Evolutionary conservation across 2,113 vertebrate species (phyloP).

Genomic region (Pelusios castaneus): DNA sequence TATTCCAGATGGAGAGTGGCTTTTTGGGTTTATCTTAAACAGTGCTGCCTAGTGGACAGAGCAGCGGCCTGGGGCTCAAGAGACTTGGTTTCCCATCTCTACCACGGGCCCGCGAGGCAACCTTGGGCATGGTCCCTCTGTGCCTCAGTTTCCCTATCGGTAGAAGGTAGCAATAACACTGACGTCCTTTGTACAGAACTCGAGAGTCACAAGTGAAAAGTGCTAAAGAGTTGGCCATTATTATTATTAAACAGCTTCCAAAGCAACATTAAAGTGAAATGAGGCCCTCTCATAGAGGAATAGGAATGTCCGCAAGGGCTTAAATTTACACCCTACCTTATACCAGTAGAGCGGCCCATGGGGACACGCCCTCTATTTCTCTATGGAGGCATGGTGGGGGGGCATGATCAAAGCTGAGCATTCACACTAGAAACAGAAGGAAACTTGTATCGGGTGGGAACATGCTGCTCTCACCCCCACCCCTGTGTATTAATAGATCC

Average conservation of each 20-base stretch:
- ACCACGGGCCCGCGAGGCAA: not conserved
- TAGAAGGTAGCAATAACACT: not conserved
- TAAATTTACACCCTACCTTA: not conserved
- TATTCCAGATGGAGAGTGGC: not conserved
- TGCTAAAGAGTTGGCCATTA: not conserved
- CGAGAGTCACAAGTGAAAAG: not conserved
- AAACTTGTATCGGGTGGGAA: not conserved
- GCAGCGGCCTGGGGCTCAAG: not conserved
- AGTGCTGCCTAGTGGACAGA: not conserved
- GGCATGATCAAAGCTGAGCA: conserved; percentile 1
- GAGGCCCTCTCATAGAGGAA: not conserved
- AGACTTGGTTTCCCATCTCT: not conserved
- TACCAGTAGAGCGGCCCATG: not conserved
- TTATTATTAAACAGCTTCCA: not conserved
- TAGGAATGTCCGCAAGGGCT: not conserved
- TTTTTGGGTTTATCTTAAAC: not conserved
- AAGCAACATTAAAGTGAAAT: not conserved
- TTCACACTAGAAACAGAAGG: not conserved
- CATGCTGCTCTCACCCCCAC: not conserved
- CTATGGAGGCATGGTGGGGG: not conserved
- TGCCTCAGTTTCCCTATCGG: not conserved
- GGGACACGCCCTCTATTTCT: not conserved
- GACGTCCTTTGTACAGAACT: not conserved
- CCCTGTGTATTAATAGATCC: not conserved
- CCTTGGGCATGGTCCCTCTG: too few relatives aligned